These are phyloP conservation scores for Drosophila ananassae DNA, from an alignment of 1,140 invertebrate species.

Conservation along the genomic window DNA sequence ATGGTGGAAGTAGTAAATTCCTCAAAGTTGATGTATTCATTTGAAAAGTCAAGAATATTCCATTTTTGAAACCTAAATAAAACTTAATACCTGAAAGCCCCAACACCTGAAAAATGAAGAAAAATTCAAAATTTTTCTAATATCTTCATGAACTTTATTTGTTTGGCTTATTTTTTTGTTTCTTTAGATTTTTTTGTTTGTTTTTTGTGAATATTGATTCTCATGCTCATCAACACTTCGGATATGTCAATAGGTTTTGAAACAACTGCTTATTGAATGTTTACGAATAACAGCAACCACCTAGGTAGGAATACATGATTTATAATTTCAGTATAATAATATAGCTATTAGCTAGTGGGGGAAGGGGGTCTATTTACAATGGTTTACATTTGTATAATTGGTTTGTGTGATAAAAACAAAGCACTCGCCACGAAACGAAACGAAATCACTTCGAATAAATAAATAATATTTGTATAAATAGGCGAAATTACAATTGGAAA, in stretches of 20 bases:
- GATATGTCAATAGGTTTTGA: slow-evolving; percentile 50
- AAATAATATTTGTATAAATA: slow-evolving; percentile 57
- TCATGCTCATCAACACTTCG: slow-evolving; percentile 46
- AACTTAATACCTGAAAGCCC: too few relatives aligned
- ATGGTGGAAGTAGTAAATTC: too few relatives aligned
- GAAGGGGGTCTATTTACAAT: slow-evolving; percentile 36
- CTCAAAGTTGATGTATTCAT: too few relatives aligned
- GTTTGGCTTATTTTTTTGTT: slow-evolving; percentile 34
- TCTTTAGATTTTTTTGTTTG: slow-evolving; percentile 16
- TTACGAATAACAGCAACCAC: slow-evolving; percentile 59
- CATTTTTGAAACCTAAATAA: too few relatives aligned
- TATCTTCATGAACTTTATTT: slow-evolving; percentile 47
- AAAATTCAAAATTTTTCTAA: slow-evolving; percentile 19
- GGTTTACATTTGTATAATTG: slow-evolving; percentile 37
- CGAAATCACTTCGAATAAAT: slow-evolving; percentile 52
- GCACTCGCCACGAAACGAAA: slow-evolving; percentile 27
- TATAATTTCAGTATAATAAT: slow-evolving; percentile 29
- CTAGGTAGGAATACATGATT: slow-evolving; percentile 52
- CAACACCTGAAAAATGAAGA: not conserved
- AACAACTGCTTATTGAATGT: slow-evolving; percentile 56
- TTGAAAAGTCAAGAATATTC: too few relatives aligned
- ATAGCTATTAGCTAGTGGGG: slow-evolving; percentile 25
- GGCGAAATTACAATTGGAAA: slow-evolving; percentile 56
- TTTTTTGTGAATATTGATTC: slow-evolving; percentile 29
- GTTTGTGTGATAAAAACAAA: slow-evolving; percentile 21